A percentile compares a stretch with the other conserved stretches of the same genome.
Evolutionary conservation across 2,797 vertebrate species (phyloP).

Genomic region (Psittacula derbiana): DNA sequence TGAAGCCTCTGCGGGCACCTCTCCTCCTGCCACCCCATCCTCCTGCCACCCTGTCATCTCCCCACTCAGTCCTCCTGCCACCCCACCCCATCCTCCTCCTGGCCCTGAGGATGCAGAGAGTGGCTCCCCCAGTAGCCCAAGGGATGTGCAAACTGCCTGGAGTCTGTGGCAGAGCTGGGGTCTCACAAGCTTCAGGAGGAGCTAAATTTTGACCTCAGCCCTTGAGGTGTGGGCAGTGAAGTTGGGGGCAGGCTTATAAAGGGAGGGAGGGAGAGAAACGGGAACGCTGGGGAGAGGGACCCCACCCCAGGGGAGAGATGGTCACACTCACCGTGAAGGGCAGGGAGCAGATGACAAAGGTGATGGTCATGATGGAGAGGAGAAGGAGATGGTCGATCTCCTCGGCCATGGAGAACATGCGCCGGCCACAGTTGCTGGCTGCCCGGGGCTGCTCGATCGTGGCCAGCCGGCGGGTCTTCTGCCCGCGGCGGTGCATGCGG

Average conservation of each 20-base stretch:
- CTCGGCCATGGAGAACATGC: constrained; percentile 75
- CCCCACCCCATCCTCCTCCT: background rate
- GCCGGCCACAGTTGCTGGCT: rapidly evolving
- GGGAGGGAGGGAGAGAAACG: rapidly evolving
- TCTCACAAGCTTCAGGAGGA: background rate
- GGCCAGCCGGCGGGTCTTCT: constrained; percentile 51
- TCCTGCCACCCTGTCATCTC: rapidly evolving
- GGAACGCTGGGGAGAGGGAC: background rate
- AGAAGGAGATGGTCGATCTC: constrained; percentile 90
- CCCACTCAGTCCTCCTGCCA: background rate
- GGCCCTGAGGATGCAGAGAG: background rate
- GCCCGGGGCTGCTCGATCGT: background rate
- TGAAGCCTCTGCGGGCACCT: rapidly evolving
- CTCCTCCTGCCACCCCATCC: rapidly evolving
- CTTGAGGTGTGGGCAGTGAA: background rate
- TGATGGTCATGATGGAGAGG: constrained; percentile 90
- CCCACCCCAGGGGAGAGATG: rapidly evolving
- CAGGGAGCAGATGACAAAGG: constrained; percentile 90
- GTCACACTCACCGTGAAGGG: constrained; percentile 88
- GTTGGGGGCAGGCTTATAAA: rapidly evolving
- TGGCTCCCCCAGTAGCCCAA: rapidly evolving
- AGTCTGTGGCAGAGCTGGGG: background rate
- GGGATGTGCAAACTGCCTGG: background rate
- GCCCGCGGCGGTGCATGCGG: constrained; percentile 82
- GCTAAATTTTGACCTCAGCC: background rate